Base-by-base conservation (phyloP, 92 coral and sea anemone genomes). In the Blastomussa wellsi region DNA sequence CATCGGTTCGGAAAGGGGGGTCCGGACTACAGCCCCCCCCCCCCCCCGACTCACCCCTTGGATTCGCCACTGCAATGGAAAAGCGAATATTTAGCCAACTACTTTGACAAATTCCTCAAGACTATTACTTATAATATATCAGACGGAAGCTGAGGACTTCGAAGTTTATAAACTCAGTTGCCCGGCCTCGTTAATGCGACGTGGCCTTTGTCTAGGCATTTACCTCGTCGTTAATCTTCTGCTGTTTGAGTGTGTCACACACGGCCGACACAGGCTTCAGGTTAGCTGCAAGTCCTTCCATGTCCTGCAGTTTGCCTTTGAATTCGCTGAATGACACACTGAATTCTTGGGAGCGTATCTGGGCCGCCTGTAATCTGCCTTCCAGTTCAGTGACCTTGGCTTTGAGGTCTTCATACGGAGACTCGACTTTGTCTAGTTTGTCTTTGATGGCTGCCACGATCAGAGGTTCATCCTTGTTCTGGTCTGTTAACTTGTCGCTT, bases 311-410 rank as follows among this genome's bases (percentile, higher is more conserved):
- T 73, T 88, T 94, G 65, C 87, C 92, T 78, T 81, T 89, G 86
- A 96, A 89, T 71, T 92, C 97, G 70, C 83, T 92, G 59, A 88
- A 94, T 41, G 95, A 93, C 26, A 90, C 95, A 35, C 86, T 93
- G 88, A 96, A 96, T 83, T 94, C 98, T 79, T 93, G 99, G 15
- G 95, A 93, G 82, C 95, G 93, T 90, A 96, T 92, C 83, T 95
- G 98, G 65, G 94, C 96, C 57, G 95, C 95, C 84, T 96, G 98
- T 24, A 96, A 83, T 64, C 91, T 90, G 76, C 93, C 93, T 79
- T 96, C 98, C 31, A 91, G 85, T 67, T 94, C 93, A 16, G 82
- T 82, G 28, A 94, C 70, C 89, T 88, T 94, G 52, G 93, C 93
- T 41, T 84, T 86, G 36, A 95, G 88, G 66, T 96, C 97, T 67